Evolutionary conservation across 2,888 invertebrate species (phyloP).

Genomic region (Thysanoteuthis rhombus): DNA sequence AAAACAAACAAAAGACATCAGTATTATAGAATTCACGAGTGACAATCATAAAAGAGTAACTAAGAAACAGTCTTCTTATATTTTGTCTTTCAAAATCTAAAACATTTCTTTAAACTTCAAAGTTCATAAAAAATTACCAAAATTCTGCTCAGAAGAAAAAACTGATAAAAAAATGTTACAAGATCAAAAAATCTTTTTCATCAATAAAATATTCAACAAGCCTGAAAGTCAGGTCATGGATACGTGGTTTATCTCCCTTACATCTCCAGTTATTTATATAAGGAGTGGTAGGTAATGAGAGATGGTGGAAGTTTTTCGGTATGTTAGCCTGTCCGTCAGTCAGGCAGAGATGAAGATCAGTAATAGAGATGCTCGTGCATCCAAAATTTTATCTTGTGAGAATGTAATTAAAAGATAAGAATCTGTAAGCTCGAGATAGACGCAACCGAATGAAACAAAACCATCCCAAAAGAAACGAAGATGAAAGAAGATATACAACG

Average conservation of each 20-base stretch:
- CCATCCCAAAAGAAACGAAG: no score
- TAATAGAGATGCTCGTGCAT: no score
- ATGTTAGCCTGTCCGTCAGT: no score
- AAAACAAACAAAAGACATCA: background rate
- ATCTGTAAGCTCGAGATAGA: background rate
- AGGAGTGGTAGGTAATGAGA: no score
- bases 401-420: background rate
- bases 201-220: background rate
- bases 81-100: background rate
- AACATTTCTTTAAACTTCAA: background rate
- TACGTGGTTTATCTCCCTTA: no score
- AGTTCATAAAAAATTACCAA: background rate
- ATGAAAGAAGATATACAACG: no score
- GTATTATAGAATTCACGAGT: background rate
- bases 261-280: no score
- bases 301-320: no score
- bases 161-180: background rate
- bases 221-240: no score
- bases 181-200: background rate
- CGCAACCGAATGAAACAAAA: no score
- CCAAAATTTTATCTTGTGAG: background rate
- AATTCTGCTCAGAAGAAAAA: background rate
- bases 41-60: background rate
- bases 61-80: background rate
- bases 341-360: no score